Base-by-base conservation (phyloP, 2,888 invertebrate genomes). In the Portevinia maculata region DNA sequence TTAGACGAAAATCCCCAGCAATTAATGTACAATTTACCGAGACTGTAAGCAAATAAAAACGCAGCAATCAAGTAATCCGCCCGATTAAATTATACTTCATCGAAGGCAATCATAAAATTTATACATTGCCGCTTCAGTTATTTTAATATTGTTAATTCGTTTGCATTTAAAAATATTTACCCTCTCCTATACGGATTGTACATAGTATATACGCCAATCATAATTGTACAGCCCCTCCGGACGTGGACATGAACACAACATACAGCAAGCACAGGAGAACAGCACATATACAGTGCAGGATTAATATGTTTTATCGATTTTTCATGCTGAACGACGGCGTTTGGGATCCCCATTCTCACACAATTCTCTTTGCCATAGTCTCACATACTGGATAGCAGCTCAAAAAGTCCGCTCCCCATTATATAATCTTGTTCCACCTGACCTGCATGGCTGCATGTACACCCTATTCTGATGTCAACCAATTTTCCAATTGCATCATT, bases 291-390 rank as follows among this genome's bases (percentile, higher is more conserved):
- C 44, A 62, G 50, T 44, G 44, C 62, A 50, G 79, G 81, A 81
- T 81, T 81, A 81, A 76, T 81, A 59, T 81, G 65, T 76, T 70
- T 81, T 81, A 81, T 81, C 81, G 81, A 81, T 81, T 81, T 81
- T 81, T 17, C 79, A 81, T 81, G 64, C 64, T 57, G 44, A 11
- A 44, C 34, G 19, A 21, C 13, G 44, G 37, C n/a, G n/a, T n/a
- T n/a, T n/a, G 37, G 44, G 34, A 19, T 44, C 37, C 17, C 69
- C 24, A 9, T 24, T 44, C 34, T n/a, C 34, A 11, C n/a, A 11
- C 60, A 48, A 65, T 60, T 24, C 52, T 37, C 44, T 50, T 79
- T 65, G 59, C 73, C 62, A 79, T 44, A 65, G 65, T 46, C 53
- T 41, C 13, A 65, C n/a, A 17, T 41, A 13, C 9, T 8, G 19